These are phyloP conservation scores for Phaedon cochleariae DNA, from an alignment of 2,888 invertebrate species.

Conservation along the genomic window DNA sequence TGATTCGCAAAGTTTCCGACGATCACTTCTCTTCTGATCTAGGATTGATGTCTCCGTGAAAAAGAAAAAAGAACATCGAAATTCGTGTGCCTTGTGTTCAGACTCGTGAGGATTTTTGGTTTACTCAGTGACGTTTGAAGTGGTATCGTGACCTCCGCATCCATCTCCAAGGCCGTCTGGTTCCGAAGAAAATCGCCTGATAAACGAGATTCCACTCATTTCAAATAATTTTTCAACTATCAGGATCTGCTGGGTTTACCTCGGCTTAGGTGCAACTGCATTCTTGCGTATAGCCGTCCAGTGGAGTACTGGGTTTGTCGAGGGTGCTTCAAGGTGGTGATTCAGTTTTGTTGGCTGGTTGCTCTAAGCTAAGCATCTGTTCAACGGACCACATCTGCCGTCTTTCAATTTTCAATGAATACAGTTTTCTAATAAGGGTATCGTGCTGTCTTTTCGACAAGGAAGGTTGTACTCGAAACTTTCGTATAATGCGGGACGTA, in stretches of 20 bases:
- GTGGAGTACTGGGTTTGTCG: slow-evolving; percentile 20
- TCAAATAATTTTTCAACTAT: neutral
- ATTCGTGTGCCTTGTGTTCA: neutral
- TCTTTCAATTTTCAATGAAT: slow-evolving; percentile 28
- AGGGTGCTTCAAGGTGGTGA: slow-evolving; percentile 16
- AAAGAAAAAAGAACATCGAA: slow-evolving; percentile 1
- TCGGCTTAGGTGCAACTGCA: slow-evolving; percentile 31
- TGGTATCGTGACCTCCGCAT: slow-evolving; percentile 15
- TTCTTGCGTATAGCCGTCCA: slow-evolving; percentile 35
- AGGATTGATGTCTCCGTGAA: slow-evolving; percentile 10
- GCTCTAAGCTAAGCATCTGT: slow-evolving; percentile 55
- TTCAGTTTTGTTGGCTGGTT: slow-evolving; percentile 35
- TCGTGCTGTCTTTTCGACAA: slow-evolving; percentile 32
- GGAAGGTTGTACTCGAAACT: too few species aligned
- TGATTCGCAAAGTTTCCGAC: slow-evolving; percentile 3
- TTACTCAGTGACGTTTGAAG: slow-evolving; percentile 3
- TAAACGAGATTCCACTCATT: slow-evolving; percentile 2
- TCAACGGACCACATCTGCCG: slow-evolving; percentile 53
- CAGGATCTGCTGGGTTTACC: slow-evolving; percentile 2
- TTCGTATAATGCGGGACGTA: slow-evolving; percentile 15
- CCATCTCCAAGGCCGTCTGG: slow-evolving; percentile 29
- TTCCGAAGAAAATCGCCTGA: slow-evolving; percentile 30
- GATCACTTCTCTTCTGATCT: slow-evolving; percentile 3
- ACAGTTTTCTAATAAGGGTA: slow-evolving; percentile 28
- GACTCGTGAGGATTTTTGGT: neutral